These are phyloP conservation scores for Lithophane semibrunnea DNA, from an alignment of 2,888 invertebrate genomes.

Conservation along the genomic window DNA sequence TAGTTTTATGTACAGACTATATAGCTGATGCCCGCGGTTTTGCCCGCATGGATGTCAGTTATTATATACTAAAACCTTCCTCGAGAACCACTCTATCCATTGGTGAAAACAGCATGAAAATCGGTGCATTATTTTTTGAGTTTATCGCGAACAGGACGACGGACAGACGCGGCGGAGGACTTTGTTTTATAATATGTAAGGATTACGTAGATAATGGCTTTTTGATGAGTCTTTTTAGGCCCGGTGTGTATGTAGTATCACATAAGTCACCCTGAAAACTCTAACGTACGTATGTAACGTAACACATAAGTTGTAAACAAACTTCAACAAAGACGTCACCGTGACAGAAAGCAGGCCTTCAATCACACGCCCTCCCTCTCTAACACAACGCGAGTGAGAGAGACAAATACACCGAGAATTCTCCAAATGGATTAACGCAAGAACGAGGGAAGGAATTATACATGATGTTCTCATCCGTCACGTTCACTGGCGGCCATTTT, in stretches of 20 bases:
- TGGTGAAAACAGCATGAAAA: no score
- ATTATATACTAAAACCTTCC: no score
- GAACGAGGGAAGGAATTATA: slow-evolving; percentile 60
- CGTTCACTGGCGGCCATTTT: slow-evolving; percentile 64
- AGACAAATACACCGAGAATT: slow-evolving; percentile 30
- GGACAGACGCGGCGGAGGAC: no score
- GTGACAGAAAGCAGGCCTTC: slow-evolving; percentile 35
- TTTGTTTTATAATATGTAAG: no score
- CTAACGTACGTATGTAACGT: not conserved
- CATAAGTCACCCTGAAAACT: not conserved
- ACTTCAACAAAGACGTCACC: slow-evolving; percentile 44
- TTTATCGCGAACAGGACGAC: no score
- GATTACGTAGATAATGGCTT: not conserved
- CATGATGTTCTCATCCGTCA: slow-evolving; percentile 68
- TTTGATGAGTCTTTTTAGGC: not conserved
- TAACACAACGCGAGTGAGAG: slow-evolving; percentile 26
- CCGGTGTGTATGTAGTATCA: not conserved
- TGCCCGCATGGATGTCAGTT: no score
- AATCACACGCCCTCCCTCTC: slow-evolving; percentile 30
- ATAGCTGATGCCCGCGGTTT: no score
- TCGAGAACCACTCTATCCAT: no score
- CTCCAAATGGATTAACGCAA: slow-evolving; percentile 60
- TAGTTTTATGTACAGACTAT: not conserved
- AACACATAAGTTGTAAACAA: slow-evolving; percentile 37
- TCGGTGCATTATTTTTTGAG: no score